Percentiles rank a stretch among this genome's conserved stretches.
Conservation (phyloP, 1,140 invertebrate species). For the Plutomurus gul region DNA sequence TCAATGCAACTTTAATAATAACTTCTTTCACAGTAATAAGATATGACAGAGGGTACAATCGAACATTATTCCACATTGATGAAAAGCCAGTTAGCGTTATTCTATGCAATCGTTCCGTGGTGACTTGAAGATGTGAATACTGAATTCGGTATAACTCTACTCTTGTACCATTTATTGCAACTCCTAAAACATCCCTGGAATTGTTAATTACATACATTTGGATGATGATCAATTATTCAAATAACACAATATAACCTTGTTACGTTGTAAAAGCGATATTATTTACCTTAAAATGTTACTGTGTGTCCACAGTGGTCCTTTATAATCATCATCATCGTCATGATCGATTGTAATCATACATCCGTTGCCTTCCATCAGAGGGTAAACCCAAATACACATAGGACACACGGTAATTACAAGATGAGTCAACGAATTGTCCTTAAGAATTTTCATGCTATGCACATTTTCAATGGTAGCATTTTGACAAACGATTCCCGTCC, state of each 20-base stretch:
- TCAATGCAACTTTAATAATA: background rate
- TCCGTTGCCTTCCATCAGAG: background rate
- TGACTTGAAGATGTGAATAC: background rate
- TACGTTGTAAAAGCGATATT: background rate
- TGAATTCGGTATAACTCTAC: background rate
- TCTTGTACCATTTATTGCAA: background rate
- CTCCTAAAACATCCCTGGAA: background rate
- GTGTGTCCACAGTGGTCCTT: background rate
- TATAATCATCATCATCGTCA: background rate
- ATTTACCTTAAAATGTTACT: background rate
- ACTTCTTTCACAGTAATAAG: background rate
- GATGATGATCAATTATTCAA: background rate
- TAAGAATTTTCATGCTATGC: background rate
- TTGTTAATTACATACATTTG: no score
- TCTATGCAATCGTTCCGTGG: background rate
- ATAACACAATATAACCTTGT: background rate
- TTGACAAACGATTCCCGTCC: background rate
- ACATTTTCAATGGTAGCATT: background rate
- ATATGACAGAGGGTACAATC: background rate
- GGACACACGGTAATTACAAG: background rate
- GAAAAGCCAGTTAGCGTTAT: background rate
- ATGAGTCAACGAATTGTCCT: background rate
- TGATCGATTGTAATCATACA: background rate
- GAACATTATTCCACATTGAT: background rate
- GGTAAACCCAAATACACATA: background rate